Conservation (phyloP, 2,888 invertebrate genomes). For the Heliconius charithonia region DNA sequence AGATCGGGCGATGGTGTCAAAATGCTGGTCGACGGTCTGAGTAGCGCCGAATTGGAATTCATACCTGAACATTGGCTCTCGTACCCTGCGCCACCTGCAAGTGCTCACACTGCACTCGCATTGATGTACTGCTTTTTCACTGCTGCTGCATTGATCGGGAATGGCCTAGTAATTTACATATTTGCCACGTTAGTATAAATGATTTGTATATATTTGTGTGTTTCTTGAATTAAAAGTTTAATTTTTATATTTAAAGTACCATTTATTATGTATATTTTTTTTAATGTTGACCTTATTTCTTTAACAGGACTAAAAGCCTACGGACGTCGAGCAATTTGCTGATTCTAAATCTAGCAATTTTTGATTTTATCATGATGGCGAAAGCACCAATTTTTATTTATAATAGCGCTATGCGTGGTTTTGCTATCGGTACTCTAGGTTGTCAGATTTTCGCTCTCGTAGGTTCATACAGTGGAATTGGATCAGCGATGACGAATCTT, state of each 20-base stretch:
- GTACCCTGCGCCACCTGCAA: conserved; percentile 91
- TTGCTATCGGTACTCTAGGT: conserved; percentile 88
- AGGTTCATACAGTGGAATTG: conserved; percentile 91
- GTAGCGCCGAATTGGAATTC: conserved; percentile 88
- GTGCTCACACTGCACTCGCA: conserved; percentile 91
- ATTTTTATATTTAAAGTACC: neutral
- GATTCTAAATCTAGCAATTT: conserved; percentile 91
- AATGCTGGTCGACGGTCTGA: conserved; percentile 90
- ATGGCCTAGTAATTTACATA: conserved; percentile 93
- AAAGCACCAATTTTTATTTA: conserved; percentile 94
- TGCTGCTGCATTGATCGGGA: conserved; percentile 88
- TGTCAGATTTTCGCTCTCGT: conserved; percentile 91
- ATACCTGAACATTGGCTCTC: conserved; percentile 93
- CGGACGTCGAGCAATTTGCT: conserved; percentile 93
- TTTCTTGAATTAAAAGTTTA: too few species aligned
- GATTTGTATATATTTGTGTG: neutral
- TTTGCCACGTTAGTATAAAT: conserved; percentile 86
- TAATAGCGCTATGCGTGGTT: conserved; percentile 91
- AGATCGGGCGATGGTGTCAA: conserved; percentile 66
- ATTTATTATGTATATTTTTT: neutral
- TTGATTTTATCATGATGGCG: conserved; percentile 94
- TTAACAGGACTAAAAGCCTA: conserved; percentile 86
- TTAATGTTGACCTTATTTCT: conserved; percentile 7
- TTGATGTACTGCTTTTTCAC: conserved; percentile 90
- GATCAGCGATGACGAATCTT: conserved; percentile 91